Percentiles rank a stretch among this genome's conserved stretches.
Evolutionary conservation across 2,113 vertebrate genomes (phyloP).

Genomic region (Ursus arctos): DNA sequence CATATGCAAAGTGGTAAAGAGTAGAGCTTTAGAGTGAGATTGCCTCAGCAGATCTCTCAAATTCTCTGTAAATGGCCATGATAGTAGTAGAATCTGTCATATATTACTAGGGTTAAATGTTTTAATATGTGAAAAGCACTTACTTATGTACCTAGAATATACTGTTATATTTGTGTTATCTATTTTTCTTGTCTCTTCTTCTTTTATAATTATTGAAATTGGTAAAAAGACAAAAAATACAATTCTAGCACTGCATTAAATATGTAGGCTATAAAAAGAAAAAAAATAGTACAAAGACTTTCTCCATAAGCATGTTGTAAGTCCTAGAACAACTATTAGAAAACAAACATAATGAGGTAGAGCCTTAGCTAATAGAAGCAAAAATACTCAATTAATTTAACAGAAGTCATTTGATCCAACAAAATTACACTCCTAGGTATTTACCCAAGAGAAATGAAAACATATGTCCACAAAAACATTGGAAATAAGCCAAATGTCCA

Average conservation of each 20-base stretch:
- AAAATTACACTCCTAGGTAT: slow-evolving; percentile 11
- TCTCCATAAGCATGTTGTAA: neutral
- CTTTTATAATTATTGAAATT: neutral
- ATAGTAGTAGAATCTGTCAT: neutral
- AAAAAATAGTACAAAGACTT: neutral
- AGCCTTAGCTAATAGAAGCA: neutral
- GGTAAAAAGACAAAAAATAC: neutral
- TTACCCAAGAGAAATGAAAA: slow-evolving; percentile 35
- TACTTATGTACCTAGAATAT: neutral
- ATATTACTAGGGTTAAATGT: neutral
- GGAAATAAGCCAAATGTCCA: neutral
- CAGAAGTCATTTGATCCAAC: neutral
- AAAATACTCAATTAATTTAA: slow-evolving; percentile 30
- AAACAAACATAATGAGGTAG: neutral
- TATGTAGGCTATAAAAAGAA: neutral
- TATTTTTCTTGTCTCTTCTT: neutral
- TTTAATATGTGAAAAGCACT: neutral
- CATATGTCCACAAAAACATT: slow-evolving; percentile 1
- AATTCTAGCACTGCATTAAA: neutral
- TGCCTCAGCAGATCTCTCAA: neutral
- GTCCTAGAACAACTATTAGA: neutral
- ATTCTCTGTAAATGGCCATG: neutral
- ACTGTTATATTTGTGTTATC: neutral
- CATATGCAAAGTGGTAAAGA: neutral
- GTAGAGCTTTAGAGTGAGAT: neutral